phyloP scores from a whole-genome alignment of 2,113 vertebrate species.

The Stomatorhinus ivindoensis region DNA sequence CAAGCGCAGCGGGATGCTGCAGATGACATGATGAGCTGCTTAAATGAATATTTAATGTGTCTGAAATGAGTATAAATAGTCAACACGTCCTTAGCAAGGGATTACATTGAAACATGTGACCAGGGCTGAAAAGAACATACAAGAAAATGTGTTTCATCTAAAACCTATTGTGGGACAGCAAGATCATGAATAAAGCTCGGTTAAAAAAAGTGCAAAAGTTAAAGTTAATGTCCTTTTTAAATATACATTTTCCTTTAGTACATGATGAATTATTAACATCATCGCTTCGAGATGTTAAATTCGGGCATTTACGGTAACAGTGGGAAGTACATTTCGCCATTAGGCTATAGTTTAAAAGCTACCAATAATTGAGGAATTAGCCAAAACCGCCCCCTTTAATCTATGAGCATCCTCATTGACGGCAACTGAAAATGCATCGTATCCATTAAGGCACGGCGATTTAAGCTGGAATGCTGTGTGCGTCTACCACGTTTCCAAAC shows the following conservation, averaged over 20 bases:
- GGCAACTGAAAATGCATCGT: background rate
- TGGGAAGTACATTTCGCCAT: background rate
- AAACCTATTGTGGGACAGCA: conserved; percentile 4
- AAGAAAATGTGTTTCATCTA: background rate
- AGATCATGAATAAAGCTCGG: background rate
- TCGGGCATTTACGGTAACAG: background rate
- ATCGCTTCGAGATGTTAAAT: background rate
- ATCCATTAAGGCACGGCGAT: background rate
- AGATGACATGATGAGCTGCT: conserved; percentile 15
- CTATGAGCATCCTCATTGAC: background rate
- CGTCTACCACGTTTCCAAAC: background rate
- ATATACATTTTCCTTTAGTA: background rate
- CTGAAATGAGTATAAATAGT: conserved; percentile 20
- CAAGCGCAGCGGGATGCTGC: background rate
- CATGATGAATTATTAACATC: background rate
- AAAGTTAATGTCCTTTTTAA: conserved; percentile 4
- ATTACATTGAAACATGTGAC: background rate
- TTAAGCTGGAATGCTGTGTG: background rate
- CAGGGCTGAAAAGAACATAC: background rate
- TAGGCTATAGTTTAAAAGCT: background rate
- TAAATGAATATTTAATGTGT: conserved; percentile 23
- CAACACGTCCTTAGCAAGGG: conserved; percentile 14
- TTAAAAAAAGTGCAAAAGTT: background rate
- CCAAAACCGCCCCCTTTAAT: background rate
- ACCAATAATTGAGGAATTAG: background rate